A percentile compares a stretch with the other conserved stretches of the same genome.
phyloP scores from a whole-genome alignment of 2,113 vertebrate species.

The Brachyhypopomus gauderio region DNA sequence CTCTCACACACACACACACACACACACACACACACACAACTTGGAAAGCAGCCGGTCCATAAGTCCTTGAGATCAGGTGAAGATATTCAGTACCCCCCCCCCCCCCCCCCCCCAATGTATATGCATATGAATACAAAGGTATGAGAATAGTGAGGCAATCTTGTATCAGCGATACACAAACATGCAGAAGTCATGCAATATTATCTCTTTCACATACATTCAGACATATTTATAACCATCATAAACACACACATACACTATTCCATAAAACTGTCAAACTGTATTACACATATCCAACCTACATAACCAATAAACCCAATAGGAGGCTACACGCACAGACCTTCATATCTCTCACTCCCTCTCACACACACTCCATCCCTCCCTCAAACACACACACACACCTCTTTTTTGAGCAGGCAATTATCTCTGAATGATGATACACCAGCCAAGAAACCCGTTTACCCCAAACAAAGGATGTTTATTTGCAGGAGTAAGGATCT shows the following conservation, averaged over 20 bases:
- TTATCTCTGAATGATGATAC: not conserved
- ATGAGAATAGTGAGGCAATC: not conserved
- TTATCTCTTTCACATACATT: not conserved
- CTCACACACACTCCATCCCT: not conserved
- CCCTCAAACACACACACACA: not conserved
- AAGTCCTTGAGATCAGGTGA: slow-evolving; percentile 18
- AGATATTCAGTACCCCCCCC: not conserved
- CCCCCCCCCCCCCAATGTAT: not conserved
- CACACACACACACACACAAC: not conserved
- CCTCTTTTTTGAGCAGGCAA: not conserved
- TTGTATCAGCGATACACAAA: not conserved
- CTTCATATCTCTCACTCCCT: not conserved
- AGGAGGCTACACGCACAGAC: too few species aligned
- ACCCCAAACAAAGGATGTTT: not conserved
- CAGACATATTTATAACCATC: not conserved
- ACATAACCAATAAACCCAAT: not conserved
- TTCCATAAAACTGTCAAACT: not conserved
- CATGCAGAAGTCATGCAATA: not conserved
- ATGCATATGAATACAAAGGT: not conserved
- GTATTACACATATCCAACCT: not conserved
- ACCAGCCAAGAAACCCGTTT: not conserved
- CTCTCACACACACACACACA: not conserved
- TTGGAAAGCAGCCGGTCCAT: slow-evolving; percentile 26
- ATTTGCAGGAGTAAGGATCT: not conserved
- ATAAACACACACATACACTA: not conserved